Evolutionary conservation across 1,140 invertebrate genomes (phyloP).

Genomic region (Drosophila obscura): DNA sequence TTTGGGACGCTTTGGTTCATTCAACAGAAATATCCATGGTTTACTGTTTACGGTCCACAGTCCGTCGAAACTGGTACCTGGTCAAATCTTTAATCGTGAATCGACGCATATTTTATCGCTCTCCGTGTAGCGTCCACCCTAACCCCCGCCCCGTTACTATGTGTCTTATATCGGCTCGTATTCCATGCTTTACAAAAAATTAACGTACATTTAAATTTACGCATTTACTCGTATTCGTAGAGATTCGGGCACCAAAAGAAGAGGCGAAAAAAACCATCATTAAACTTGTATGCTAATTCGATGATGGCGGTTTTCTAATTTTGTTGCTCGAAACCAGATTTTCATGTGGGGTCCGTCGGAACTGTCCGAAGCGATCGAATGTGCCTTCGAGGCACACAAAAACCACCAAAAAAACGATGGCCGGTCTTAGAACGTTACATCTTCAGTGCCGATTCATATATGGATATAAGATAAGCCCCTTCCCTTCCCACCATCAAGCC

Average conservation of each 20-base stretch:
- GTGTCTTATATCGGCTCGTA: constrained; percentile 43
- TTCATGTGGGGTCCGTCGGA: constrained; percentile 37
- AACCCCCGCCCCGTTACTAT: constrained; percentile 8
- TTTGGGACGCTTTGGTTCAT: constrained; percentile 31
- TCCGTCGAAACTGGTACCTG: constrained; percentile 41
- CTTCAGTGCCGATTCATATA: background rate
- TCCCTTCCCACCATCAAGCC: background rate
- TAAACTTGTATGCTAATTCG: constrained; percentile 82
- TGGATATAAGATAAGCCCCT: constrained; percentile 12
- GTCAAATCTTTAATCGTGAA: constrained; percentile 37
- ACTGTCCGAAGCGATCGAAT: background rate
- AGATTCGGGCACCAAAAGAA: constrained; percentile 10
- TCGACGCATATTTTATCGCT: constrained; percentile 49
- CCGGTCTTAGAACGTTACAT: constrained; percentile 1
- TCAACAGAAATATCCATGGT: constrained; percentile 23
- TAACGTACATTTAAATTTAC: constrained; percentile 60
- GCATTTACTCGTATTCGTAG: constrained; percentile 29
- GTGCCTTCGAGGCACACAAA: background rate
- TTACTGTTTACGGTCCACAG: background rate
- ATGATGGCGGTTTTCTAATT: constrained; percentile 79
- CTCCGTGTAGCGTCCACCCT: constrained; percentile 14
- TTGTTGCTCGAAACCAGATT: constrained; percentile 69
- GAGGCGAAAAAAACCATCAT: constrained; percentile 64
- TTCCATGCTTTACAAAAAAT: constrained; percentile 76
- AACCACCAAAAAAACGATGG: too few relatives aligned